Base-by-base conservation (phyloP, 2,797 vertebrate genomes). In the Perodicticus potto region DNA sequence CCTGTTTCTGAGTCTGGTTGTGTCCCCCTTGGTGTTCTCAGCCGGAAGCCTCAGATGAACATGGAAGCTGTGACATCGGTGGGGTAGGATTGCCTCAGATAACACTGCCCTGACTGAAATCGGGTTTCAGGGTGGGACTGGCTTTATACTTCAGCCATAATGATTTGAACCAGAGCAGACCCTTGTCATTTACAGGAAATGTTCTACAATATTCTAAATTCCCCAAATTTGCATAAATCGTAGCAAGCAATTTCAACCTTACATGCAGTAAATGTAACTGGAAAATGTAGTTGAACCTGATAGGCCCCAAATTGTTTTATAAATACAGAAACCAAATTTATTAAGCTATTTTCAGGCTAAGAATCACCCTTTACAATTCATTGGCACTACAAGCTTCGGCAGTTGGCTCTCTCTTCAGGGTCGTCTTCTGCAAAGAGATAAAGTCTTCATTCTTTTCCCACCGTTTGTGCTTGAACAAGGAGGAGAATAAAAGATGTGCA, bases 401-500 rank as follows among this genome's bases (percentile, higher is more conserved):
- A 45, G 37, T 43, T 90, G 43, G 17, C 32, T 81, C 65, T 72
- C 67, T 82, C 95, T 95, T 83, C 25, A 83, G 57, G 73, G 32
- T 91, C 59, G 91, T 93, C 96, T 93, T 95, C 49, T 80, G 40
- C 29, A 84, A 93, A 94, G 67, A 88, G 77, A 92, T 86, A 77
- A 81, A 69, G 40, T 57, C 32, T 89, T 91, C 73, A 5, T 55
- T n/a, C 10, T 95, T 93, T 82, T 23, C 73, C 12, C 61, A 43
- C 65, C 72, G 61, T 83, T 89, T 92, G 40, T 55, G 27, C 61
- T 85, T 92, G 37, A 72, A 65, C 70, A 84, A 69, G 29, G 53
- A 32, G 6, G 11, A 74, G 43, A 88, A 20, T 65, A n/a, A 85
- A 65, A 91, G 20, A 7, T 57, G 3, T 8, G 53, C 37, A 49